Evolutionary conservation across 2,797 vertebrate genomes (phyloP).

Genomic region (Jordanella pulchra): DNA sequence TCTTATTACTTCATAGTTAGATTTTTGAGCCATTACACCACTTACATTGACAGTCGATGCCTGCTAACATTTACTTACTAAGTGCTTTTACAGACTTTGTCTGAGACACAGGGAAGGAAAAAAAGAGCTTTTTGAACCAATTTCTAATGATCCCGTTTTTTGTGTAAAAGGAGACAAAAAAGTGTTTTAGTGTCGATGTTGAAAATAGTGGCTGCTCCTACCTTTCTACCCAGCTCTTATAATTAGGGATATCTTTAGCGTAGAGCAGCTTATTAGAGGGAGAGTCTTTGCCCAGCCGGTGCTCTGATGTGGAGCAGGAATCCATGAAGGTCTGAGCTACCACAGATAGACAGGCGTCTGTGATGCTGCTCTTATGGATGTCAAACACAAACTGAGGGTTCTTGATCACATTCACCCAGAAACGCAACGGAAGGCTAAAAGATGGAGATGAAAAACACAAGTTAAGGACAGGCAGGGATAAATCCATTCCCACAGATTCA

Average conservation of each 20-base stretch:
- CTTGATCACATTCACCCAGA: slow-evolving; percentile 99
- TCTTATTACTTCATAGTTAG: slow-evolving; percentile 16
- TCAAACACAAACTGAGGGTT: slow-evolving; percentile 98
- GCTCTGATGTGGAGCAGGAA: slow-evolving; percentile 96
- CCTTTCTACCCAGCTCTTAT: slow-evolving; percentile 99
- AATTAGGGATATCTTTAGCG: slow-evolving; percentile 98
- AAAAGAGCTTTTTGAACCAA: slow-evolving; percentile 46
- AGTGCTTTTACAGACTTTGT: slow-evolving; percentile 38
- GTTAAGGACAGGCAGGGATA: not conserved
- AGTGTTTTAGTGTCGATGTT: slow-evolving; percentile 12
- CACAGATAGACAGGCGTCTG: slow-evolving; percentile 95
- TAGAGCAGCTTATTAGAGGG: slow-evolving; percentile 98
- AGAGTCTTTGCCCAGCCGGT: slow-evolving; percentile 96
- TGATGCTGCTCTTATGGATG: slow-evolving; percentile 99
- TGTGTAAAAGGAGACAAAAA: slow-evolving; percentile 35
- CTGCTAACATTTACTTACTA: slow-evolving; percentile 22
- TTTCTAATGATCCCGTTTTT: slow-evolving; percentile 35
- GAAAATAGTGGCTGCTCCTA: slow-evolving; percentile 61
- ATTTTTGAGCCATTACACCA: slow-evolving; percentile 30
- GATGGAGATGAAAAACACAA: slow-evolving; percentile 27
- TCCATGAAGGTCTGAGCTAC: slow-evolving; percentile 99
- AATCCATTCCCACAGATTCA: not conserved
- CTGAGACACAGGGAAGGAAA: slow-evolving; percentile 19
- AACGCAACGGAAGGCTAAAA: slow-evolving; percentile 91
- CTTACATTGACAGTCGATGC: slow-evolving; percentile 32